These are phyloP conservation scores for Helostoma temminkii DNA, from an alignment of 2,797 vertebrate genomes.

Conservation along the genomic window DNA sequence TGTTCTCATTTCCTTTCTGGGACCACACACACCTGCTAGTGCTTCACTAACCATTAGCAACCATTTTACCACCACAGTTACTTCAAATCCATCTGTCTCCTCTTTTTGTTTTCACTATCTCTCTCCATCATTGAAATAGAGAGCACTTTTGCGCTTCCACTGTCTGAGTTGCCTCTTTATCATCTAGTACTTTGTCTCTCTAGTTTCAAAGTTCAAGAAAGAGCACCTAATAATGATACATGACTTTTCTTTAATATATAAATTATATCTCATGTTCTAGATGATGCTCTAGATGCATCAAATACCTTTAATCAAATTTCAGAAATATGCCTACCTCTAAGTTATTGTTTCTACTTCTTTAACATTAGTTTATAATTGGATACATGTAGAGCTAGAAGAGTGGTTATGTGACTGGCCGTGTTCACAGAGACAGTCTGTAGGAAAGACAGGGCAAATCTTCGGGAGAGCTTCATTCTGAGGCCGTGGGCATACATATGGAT, in stretches of 20 bases:
- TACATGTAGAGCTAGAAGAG: no score
- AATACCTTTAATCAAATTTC: neutral
- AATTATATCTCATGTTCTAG: neutral
- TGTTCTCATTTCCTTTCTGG: conserved; percentile 56
- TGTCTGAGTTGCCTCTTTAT: neutral
- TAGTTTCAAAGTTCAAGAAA: neutral
- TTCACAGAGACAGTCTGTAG: neutral
- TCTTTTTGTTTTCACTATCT: conserved; percentile 1
- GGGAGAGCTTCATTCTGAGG: conserved; percentile 12
- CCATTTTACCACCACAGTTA: conserved; percentile 28
- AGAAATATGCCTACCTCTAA: no score
- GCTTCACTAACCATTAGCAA: conserved; percentile 37
- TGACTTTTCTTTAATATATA: neutral
- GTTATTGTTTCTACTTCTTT: neutral
- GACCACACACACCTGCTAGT: conserved; percentile 40
- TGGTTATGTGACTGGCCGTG: neutral
- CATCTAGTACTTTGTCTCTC: neutral
- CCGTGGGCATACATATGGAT: conserved; percentile 17
- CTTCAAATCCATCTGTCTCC: conserved; percentile 38
- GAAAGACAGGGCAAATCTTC: conserved; percentile 6
- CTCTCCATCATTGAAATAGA: conserved; percentile 3
- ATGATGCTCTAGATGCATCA: no score
- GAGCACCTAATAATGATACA: neutral
- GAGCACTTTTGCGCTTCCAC: neutral
- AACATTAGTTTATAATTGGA: neutral